phyloP scores from a whole-genome alignment of 2,888 invertebrate species.

The Eupithecia insigniata region DNA sequence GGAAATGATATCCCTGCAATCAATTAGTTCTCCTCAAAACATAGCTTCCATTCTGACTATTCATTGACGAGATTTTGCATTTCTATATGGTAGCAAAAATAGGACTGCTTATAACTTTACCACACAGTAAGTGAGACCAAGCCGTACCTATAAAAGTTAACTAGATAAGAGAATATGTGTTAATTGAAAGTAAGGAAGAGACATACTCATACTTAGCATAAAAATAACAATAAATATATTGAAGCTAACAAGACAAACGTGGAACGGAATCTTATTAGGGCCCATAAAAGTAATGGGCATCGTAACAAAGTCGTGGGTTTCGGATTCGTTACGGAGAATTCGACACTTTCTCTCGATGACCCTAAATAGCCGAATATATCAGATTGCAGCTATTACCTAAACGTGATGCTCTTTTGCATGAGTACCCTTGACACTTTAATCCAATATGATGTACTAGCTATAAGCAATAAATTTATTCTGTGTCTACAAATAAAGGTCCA shows the following conservation, averaged over 20 bases:
- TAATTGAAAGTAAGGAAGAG: neutral
- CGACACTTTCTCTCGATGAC: constrained; percentile 54
- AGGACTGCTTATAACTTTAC: neutral
- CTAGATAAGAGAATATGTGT: neutral
- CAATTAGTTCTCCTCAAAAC: constrained; percentile 23
- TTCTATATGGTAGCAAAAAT: neutral
- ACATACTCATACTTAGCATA: constrained; percentile 6
- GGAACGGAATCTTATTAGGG: constrained; percentile 29
- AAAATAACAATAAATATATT: constrained; percentile 11
- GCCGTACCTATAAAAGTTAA: neutral
- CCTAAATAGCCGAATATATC: constrained; percentile 47
- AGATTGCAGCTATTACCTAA: constrained; percentile 37
- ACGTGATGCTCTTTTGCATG: constrained; percentile 45
- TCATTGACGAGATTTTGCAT: neutral
- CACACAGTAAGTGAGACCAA: neutral
- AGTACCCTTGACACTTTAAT: constrained; percentile 25
- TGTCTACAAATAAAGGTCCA: neutral
- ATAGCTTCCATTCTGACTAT: neutral
- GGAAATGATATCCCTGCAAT: constrained; percentile 32
- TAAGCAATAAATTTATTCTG: neutral
- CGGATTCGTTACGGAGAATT: constrained; percentile 42
- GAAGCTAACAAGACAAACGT: constrained; percentile 16
- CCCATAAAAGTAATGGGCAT: constrained; percentile 27
- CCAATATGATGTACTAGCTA: neutral
- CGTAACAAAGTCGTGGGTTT: constrained; percentile 32